phyloP scores from a whole-genome alignment of 2,113 vertebrate species.

The Paraplagusia blochii region DNA sequence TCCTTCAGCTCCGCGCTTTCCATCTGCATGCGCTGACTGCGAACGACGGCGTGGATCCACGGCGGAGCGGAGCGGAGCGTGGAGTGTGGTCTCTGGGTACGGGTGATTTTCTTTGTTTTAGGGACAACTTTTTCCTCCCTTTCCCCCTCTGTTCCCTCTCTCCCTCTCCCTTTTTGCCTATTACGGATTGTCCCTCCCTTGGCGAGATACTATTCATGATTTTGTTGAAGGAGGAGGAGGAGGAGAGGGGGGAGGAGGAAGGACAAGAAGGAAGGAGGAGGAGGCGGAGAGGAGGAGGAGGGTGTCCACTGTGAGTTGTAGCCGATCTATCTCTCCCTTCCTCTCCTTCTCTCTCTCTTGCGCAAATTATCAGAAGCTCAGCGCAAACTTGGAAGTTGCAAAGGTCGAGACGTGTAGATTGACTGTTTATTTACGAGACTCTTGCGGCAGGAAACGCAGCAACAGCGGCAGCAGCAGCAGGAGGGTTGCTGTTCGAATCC shows the following conservation, averaged over 20 bases:
- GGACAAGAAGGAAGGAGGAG: neutral
- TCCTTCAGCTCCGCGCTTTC: constrained; percentile 37
- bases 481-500: neutral
- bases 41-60: constrained; percentile 36
- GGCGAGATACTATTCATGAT: constrained; percentile 78
- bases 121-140: constrained; percentile 71
- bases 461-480: neutral
- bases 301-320: constrained; percentile 67
- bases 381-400: constrained; percentile 70
- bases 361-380: constrained; percentile 76
- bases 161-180: constrained; percentile 29
- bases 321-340: constrained; percentile 43
- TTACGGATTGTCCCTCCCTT: constrained; percentile 77
- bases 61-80: constrained; percentile 23
- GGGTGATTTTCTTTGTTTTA: constrained; percentile 67
- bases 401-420: constrained; percentile 33
- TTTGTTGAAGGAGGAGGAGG: constrained; percentile 56
- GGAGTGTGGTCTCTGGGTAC: constrained; percentile 47
- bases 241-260: constrained; percentile 24
- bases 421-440: constrained; percentile 27
- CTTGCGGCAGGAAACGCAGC: neutral
- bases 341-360: constrained; percentile 18
- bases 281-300: constrained; percentile 8
- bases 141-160: neutral
- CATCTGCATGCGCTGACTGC: constrained; percentile 15